Conservation (phyloP, 2,113 vertebrate species). For the Poeciliopsis turrubarensis region DNA sequence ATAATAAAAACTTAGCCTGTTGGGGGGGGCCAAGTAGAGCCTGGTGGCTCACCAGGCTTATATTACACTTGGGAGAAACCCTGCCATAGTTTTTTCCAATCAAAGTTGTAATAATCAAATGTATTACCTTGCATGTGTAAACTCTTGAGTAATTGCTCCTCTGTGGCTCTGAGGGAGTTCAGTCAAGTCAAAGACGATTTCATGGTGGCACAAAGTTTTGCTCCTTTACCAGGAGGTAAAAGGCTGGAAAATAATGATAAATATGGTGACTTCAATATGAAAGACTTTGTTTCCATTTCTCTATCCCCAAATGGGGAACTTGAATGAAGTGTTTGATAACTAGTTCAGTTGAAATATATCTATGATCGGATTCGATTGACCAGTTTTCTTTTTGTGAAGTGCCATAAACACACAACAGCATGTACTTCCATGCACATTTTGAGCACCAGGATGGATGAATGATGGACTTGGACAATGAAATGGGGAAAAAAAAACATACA, state of each 20-base stretch:
- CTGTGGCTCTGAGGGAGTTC: conserved; percentile 1
- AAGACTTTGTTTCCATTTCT: not conserved
- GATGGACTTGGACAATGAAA: too few relatives aligned
- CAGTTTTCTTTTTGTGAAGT: too few relatives aligned
- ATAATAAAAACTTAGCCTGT: too few relatives aligned
- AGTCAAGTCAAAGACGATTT: not conserved
- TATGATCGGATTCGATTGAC: too few relatives aligned
- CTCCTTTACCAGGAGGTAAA: not conserved
- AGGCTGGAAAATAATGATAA: not conserved
- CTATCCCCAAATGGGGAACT: too few relatives aligned
- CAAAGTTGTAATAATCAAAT: conserved; percentile 1
- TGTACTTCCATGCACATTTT: not conserved
- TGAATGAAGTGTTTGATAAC: too few relatives aligned
- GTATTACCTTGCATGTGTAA: not conserved
- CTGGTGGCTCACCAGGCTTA: too few relatives aligned
- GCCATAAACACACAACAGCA: not conserved
- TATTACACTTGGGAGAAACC: too few relatives aligned
- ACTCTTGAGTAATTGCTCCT: not conserved
- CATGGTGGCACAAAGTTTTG: conserved; percentile 1
- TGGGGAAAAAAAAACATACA: too few relatives aligned
- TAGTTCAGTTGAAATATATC: too few relatives aligned
- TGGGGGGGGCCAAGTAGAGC: too few relatives aligned
- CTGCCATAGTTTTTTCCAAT: not conserved
- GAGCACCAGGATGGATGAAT: too few relatives aligned
- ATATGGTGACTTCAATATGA: not conserved